Evolutionary conservation across 2,888 invertebrate genomes (phyloP).

Genomic region (Lasioglossum pauxillum): DNA sequence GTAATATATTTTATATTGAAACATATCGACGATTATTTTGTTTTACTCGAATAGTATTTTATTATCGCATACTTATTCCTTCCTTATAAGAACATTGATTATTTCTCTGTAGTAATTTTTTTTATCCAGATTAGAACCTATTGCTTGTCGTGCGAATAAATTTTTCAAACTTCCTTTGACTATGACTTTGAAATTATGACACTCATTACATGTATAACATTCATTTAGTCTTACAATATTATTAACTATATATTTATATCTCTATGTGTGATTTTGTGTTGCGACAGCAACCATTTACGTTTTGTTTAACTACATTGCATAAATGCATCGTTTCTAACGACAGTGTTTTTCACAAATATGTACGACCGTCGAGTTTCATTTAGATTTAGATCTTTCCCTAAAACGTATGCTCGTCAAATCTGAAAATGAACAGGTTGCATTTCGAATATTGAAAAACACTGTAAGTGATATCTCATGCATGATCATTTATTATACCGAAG

Average conservation of each 20-base stretch:
- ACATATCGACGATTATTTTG: slow-evolving; percentile 7
- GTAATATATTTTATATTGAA: slow-evolving; percentile 27
- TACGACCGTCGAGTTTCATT: slow-evolving; percentile 11
- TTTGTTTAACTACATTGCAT: slow-evolving; percentile 28
- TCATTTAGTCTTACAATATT: slow-evolving; percentile 37
- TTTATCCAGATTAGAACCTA: slow-evolving; percentile 18
- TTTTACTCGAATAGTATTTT: slow-evolving; percentile 11
- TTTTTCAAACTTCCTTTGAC: slow-evolving; percentile 11
- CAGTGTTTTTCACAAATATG: slow-evolving; percentile 34
- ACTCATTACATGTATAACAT: slow-evolving; percentile 57
- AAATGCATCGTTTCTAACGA: slow-evolving; percentile 13
- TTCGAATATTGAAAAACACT: slow-evolving; percentile 24
- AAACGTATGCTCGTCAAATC: background rate
- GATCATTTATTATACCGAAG: slow-evolving; percentile 34
- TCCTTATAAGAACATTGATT: background rate
- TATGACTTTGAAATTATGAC: slow-evolving; percentile 16
- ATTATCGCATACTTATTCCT: slow-evolving; percentile 8
- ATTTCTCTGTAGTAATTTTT: slow-evolving; percentile 11
- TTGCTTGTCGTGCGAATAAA: slow-evolving; percentile 26
- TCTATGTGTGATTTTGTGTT: slow-evolving; percentile 18
- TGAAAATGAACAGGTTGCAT: background rate
- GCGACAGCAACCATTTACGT: slow-evolving; percentile 24
- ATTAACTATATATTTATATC: slow-evolving; percentile 25
- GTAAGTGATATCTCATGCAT: slow-evolving; percentile 33
- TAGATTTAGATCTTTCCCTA: slow-evolving; percentile 2